These are phyloP conservation scores for Cyclina sinensis DNA, from an alignment of 1,140 invertebrate species.

Conservation along the genomic window DNA sequence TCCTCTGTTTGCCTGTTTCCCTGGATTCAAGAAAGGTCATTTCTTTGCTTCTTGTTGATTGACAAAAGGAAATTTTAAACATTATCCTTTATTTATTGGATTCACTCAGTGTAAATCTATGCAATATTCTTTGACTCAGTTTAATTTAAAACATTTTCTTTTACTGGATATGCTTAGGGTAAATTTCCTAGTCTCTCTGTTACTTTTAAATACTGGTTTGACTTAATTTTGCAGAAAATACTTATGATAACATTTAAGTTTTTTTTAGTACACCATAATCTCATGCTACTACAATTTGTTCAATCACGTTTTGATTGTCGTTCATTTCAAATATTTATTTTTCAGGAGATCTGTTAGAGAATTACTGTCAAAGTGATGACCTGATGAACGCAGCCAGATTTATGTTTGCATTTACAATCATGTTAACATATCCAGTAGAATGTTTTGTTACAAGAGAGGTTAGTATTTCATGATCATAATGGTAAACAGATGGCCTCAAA, in stretches of 20 bases:
- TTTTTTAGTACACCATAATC: too few species aligned
- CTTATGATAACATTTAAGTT: too few species aligned
- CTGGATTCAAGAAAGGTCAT: slow-evolving; percentile 91
- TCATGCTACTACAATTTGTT: too few species aligned
- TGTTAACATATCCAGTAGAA: slow-evolving; percentile 95
- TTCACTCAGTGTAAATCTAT: neutral
- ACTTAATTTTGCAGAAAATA: too few species aligned
- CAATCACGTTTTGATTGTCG: too few species aligned
- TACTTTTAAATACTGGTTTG: too few species aligned
- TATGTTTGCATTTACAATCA: slow-evolving; percentile 94
- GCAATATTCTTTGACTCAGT: too few species aligned
- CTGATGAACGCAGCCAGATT: slow-evolving; percentile 94
- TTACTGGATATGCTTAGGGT: too few species aligned
- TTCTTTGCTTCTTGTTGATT: neutral
- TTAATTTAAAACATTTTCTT: too few species aligned
- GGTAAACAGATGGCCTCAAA: too few species aligned
- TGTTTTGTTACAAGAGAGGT: slow-evolving; percentile 96
- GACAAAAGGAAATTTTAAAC: neutral
- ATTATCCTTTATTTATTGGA: neutral
- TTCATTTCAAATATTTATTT: too few species aligned
- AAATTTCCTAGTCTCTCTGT: too few species aligned
- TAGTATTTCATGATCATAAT: slow-evolving; percentile 71
- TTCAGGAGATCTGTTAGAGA: slow-evolving; percentile 94
- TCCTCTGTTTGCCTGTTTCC: slow-evolving; percentile 90
- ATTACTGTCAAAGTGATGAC: slow-evolving; percentile 95